Percentiles rank a stretch among this genome's conserved stretches.
These are phyloP conservation scores for Pseudachorutes palmiensis DNA, from an alignment of 1,140 invertebrate genomes.

Conservation along the genomic window DNA sequence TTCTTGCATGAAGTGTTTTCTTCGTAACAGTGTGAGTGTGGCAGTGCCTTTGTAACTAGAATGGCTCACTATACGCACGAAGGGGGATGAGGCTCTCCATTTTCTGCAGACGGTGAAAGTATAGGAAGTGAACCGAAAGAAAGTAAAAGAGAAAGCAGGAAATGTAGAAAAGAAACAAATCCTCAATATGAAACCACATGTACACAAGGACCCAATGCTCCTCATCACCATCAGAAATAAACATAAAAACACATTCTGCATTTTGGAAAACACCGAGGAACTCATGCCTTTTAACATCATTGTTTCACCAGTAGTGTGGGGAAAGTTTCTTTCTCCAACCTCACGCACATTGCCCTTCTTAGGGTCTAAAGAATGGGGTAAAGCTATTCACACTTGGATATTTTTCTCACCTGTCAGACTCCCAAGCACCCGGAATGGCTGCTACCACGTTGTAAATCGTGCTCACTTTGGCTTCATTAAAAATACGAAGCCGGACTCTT, in stretches of 20 bases:
- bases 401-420: slow-evolving; percentile 41
- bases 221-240: background rate
- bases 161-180: background rate
- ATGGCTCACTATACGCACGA: too few relatives aligned
- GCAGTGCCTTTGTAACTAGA: too few relatives aligned
- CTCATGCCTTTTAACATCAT: too few relatives aligned
- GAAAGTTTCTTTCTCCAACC: background rate
- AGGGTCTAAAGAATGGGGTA: background rate
- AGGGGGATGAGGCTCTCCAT: too few relatives aligned
- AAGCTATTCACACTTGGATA: background rate
- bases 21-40: too few relatives aligned
- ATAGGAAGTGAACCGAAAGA: background rate
- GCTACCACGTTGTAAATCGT: slow-evolving; percentile 40
- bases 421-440: slow-evolving; percentile 40
- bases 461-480: slow-evolving; percentile 34
- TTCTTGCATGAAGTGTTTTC: too few relatives aligned
- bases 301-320: too few relatives aligned
- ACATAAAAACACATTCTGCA: background rate
- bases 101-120: background rate
- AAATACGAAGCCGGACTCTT: slow-evolving; percentile 32
- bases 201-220: background rate
- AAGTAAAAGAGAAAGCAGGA: background rate
- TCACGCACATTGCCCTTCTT: background rate
- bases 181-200: background rate
- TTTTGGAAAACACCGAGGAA: too few relatives aligned